Evolutionary conservation across 2,888 invertebrate genomes (phyloP), one percentile per base, ranked within the genome.

Genomic region (Stenurella melanura): DNA sequence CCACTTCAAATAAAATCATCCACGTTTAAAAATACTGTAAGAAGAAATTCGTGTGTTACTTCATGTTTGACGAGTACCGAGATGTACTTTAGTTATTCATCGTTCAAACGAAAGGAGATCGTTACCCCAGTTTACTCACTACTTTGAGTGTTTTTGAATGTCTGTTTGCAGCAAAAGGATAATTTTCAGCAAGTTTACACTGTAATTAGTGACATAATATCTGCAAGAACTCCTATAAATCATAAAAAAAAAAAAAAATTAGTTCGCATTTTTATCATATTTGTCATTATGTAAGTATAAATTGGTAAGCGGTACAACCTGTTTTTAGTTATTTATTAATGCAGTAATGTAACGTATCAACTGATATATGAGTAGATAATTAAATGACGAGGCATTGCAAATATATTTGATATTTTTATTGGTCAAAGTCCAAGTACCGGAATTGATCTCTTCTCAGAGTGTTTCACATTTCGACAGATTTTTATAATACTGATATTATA

Each of bases 271-370:
- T 61, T 30, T 61, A 30, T 61, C 61, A 61, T 61, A 30, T 61
- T 21, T 30, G 9, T 17, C n/a, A 50, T 64, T 64, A 64, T 42
- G 63, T 64, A 64, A 42, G 18, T 64, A 42, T n/a, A 30, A 64
- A 64, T 42, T 34, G 58, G 69, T 42, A 42, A 60, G 21, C 18
- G 19, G 42, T 60, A 69, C 60, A 70, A 70, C 70, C 60, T 60
- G 70, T 70, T 70, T 38, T 42, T 12, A 60, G 19, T 70, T 60
- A 70, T 42, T 60, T 58, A 70, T 70, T 70, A 60, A 70, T 70
- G 50, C 58, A 60, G 60, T 70, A 64, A 15, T 50, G 50, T 50
- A 50, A 50, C 50, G 50, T n/a, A 64, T 19, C 38, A 38, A 42
- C 19, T 42, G 64, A 42, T 64, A 64, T 64, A 64, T 42, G 64